Base-by-base conservation (phyloP, 2,888 invertebrate species). In the Eudemis profundana region DNA sequence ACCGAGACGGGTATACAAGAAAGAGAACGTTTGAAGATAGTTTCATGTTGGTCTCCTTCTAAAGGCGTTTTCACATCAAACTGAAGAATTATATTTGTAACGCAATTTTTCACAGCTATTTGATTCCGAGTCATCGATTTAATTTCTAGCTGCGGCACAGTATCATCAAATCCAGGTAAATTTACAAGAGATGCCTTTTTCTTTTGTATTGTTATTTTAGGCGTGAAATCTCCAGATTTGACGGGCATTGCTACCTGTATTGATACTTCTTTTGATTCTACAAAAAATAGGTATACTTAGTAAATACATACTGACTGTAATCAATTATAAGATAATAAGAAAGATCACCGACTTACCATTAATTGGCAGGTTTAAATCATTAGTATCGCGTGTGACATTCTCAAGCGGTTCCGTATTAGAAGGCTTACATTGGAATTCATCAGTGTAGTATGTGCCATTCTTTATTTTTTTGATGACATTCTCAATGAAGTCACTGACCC, bases 401-500 rank as follows among this genome's bases (percentile, higher is more conserved):
- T 29, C 17, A 19, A 19, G 42, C 4, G 27, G 4, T 17, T 10
- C 8, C 4, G 12, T 33, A 1, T 33, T 53, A 10, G 21, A 8
- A 21, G 5, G 17, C n/a, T 46, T 46, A 2, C n/a, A 33, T 21
- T 46, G 15, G 4, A 10, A 64, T 60, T 84, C 85, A 50, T 81
- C 77, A 60, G 69, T 84, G 62, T 85, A 90, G 74, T 90, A 90
- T 59, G 81, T 79, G 46, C 91, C 91, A 68, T 68, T 79, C 53
- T 79, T 83, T 21, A 91, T 79, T 68, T 89, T 90, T 62, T 73
- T 84, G 40, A 90, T 86, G 14, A 91, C 82, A 64, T 81, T 88
- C n/a, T 91, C 91, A 56, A 90, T 84, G 53, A 88, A 85, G 51
- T 89, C 87, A 71, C 82, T 89, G 0, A 85, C 82, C 83, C 85